Evolutionary conservation across 2,888 invertebrate species (phyloP).

Genomic region (Tetramorium bicarinatum): DNA sequence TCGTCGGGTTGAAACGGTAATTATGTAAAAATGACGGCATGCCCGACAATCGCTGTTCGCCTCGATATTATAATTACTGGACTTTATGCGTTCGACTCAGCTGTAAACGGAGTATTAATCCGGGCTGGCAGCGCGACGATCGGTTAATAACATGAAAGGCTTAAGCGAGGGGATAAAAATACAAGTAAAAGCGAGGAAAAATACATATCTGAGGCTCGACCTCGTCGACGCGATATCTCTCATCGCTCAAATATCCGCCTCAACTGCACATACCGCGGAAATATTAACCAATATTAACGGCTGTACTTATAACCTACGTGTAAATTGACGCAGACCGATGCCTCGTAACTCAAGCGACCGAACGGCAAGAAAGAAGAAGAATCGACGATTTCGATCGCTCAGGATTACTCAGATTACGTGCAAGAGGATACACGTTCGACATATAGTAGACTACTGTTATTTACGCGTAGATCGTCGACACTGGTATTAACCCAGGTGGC

Average conservation of each 20-base stretch:
- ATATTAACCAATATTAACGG: not conserved
- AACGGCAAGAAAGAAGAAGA: slow-evolving; percentile 10
- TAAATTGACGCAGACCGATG: not conserved
- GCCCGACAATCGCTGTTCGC: slow-evolving; percentile 13
- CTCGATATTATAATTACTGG: slow-evolving; percentile 46
- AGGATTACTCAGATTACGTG: slow-evolving; percentile 21
- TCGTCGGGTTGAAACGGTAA: not conserved
- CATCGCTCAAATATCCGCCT: not conserved
- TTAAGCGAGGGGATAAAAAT: slow-evolving; percentile 12
- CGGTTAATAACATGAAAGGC: slow-evolving; percentile 19
- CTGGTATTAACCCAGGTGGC: slow-evolving; percentile 21
- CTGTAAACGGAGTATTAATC: slow-evolving; percentile 41
- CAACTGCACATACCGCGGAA: not conserved
- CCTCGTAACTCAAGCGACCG: not conserved
- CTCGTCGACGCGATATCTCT: slow-evolving; percentile 11
- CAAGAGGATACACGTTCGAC: slow-evolving; percentile 7
- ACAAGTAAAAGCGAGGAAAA: slow-evolving; percentile 15
- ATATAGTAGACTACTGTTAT: not conserved
- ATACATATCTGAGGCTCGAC: slow-evolving; percentile 12
- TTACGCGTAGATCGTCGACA: slow-evolving; percentile 18
- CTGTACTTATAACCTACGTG: not conserved
- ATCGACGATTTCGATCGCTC: not conserved
- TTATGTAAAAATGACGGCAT: not conserved
- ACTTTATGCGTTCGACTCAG: not conserved
- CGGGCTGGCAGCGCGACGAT: not conserved